Conservation (phyloP, 2,888 invertebrate genomes). For the Orchesella flavescens region DNA sequence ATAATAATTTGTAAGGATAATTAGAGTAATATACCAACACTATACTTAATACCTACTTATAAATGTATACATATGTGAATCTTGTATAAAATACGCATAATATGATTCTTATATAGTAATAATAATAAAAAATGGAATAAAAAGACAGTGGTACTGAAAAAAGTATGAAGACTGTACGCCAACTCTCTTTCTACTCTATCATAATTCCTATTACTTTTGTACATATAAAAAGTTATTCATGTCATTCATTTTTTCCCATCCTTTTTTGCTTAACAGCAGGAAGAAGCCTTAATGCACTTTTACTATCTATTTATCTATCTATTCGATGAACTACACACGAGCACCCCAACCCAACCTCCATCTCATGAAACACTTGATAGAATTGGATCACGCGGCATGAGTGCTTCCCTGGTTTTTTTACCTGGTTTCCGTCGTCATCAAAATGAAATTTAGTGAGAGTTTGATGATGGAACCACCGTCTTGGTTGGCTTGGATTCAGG, state of each 20-base stretch:
- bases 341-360: not conserved
- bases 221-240: constrained; percentile 6
- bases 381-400: constrained; percentile 11
- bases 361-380: not conserved
- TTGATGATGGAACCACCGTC: not conserved
- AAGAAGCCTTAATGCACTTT: not conserved
- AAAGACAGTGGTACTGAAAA: constrained; percentile 68
- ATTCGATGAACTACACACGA: not conserved
- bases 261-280: not conserved
- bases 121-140: constrained; percentile 63
- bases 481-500: constrained; percentile 50
- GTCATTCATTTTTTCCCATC: not conserved
- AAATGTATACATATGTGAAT: constrained; percentile 41
- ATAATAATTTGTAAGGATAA: constrained; percentile 18
- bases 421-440: no score
- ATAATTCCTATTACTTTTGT: not conserved
- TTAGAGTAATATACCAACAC: not conserved
- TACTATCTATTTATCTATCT: not conserved
- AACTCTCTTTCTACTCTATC: not conserved
- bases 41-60: constrained; percentile 33
- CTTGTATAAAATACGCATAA: constrained; percentile 42
- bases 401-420: not conserved
- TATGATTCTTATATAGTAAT: constrained; percentile 26
- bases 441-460: constrained; percentile 20
- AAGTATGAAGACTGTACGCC: not conserved